phyloP scores from a whole-genome alignment of 2,113 vertebrate genomes.

The Amphiprion percula region DNA sequence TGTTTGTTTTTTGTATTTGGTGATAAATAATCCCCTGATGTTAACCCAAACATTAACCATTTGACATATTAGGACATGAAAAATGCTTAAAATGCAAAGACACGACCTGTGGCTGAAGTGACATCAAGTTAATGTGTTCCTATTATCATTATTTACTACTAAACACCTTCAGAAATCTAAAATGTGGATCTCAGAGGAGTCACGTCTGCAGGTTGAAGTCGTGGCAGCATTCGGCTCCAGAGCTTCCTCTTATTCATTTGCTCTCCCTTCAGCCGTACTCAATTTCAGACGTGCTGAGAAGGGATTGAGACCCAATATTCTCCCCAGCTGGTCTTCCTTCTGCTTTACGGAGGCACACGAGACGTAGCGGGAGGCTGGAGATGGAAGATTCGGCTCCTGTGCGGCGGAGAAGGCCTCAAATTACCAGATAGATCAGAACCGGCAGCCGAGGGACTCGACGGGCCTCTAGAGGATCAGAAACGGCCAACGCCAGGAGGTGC shows the following conservation, averaged over 20 bases:
- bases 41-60: too few species aligned
- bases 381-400: slow-evolving; percentile 32
- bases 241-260: slow-evolving; percentile 26
- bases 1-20: too few species aligned
- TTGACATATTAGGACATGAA: too few species aligned
- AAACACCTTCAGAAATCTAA: neutral
- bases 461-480: slow-evolving; percentile 31
- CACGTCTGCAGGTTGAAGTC: slow-evolving; percentile 13
- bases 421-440: slow-evolving; percentile 48
- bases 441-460: slow-evolving; percentile 16
- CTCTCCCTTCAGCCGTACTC: slow-evolving; percentile 9
- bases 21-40: too few species aligned
- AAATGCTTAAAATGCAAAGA: too few species aligned
- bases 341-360: slow-evolving; percentile 24
- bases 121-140: too few species aligned
- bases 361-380: slow-evolving; percentile 31
- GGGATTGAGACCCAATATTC: slow-evolving; percentile 50
- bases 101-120: too few species aligned
- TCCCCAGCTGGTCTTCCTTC: neutral
- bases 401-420: slow-evolving; percentile 27
- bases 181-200: neutral
- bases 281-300: slow-evolving; percentile 33
- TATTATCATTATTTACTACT: too few species aligned
- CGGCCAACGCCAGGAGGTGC: slow-evolving; percentile 12
- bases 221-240: neutral